These are phyloP conservation scores for Apoda limacodes DNA, from an alignment of 2,888 invertebrate species.

Conservation along the genomic window DNA sequence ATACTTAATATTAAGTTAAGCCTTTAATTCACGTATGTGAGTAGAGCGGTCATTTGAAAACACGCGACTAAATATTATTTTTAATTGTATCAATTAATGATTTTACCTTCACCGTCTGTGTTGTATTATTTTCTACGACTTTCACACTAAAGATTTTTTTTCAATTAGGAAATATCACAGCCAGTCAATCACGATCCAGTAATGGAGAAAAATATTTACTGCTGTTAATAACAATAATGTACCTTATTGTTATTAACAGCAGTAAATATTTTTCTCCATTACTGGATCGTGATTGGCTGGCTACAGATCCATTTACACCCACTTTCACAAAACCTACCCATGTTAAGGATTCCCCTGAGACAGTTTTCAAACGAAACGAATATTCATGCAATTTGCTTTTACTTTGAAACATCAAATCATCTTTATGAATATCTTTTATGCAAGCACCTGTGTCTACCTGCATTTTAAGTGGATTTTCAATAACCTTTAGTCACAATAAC, in stretches of 20 bases:
- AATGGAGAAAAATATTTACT: slow-evolving; percentile 10
- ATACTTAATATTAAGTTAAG: slow-evolving; percentile 5
- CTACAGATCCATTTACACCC: no score
- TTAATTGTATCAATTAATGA: no score
- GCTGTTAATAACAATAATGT: slow-evolving; percentile 9
- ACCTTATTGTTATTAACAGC: no score
- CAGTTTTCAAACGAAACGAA: slow-evolving; percentile 6
- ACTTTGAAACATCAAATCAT: slow-evolving; percentile 1
- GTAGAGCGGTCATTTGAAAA: slow-evolving; percentile 7
- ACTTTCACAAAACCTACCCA: not conserved
- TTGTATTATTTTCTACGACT: no score
- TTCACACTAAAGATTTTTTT: slow-evolving; percentile 8
- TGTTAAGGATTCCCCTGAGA: slow-evolving; percentile 5
- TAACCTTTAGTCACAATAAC: not conserved
- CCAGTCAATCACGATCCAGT: slow-evolving; percentile 12
- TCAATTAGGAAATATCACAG: slow-evolving; percentile 6
- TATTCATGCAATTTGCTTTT: not conserved
- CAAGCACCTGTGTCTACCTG: slow-evolving; percentile 10
- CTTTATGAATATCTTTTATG: slow-evolving; percentile 8
- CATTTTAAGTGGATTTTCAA: slow-evolving; percentile 3
- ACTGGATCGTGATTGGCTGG: no score
- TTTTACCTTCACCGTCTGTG: no score
- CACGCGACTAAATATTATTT: no score
- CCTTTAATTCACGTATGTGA: slow-evolving; percentile 3
- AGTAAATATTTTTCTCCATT: not conserved